Percentiles rank a stretch among this genome's conserved stretches.
Evolutionary conservation across 53 echinoderm and acorn worm genomes (phyloP).

Genomic region (Crossaster papposus): DNA sequence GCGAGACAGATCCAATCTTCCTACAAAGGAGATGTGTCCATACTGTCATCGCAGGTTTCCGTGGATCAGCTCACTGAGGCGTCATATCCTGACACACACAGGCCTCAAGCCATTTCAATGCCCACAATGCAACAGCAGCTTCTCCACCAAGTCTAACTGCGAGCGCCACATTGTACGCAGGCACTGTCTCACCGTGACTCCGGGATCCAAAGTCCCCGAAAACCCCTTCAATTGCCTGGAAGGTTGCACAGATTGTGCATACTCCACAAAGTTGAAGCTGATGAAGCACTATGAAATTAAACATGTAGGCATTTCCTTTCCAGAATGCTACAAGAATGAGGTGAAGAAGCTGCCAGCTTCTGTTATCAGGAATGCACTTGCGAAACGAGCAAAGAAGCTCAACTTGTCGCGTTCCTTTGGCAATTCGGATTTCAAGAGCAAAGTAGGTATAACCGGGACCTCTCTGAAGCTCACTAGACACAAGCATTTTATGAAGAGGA

Average conservation of each 20-base stretch:
- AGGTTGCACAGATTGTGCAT: conserved; percentile 70
- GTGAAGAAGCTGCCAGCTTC: conserved; percentile 51
- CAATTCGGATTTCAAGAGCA: conserved; percentile 36
- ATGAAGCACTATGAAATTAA: conserved; percentile 83
- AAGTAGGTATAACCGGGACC: conserved; percentile 39
- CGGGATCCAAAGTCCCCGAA: conserved; percentile 66
- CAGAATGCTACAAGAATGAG: conserved; percentile 71
- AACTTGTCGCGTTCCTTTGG: conserved; percentile 10
- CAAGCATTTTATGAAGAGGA: conserved; percentile 40
- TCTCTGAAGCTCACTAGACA: conserved; percentile 45
- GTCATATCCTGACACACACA: conserved; percentile 96
- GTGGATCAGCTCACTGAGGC: conserved; percentile 94
- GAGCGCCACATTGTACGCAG: conserved; percentile 95
- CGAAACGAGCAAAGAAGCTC: conserved; percentile 48
- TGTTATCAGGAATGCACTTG: conserved; percentile 49
- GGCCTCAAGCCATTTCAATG: conserved; percentile 97
- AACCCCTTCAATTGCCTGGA: conserved; percentile 85
- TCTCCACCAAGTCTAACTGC: conserved; percentile 99
- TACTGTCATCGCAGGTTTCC: conserved; percentile 95
- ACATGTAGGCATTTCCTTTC: conserved; percentile 74
- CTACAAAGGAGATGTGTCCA: conserved; percentile 86
- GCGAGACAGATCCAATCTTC: conserved; percentile 56
- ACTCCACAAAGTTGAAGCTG: conserved; percentile 81
- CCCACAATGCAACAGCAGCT: conserved; percentile 90
- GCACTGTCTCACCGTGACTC: conserved; percentile 77